Base-by-base conservation (phyloP, 1,140 invertebrate genomes). In the Lasioglossum baleicum region DNA sequence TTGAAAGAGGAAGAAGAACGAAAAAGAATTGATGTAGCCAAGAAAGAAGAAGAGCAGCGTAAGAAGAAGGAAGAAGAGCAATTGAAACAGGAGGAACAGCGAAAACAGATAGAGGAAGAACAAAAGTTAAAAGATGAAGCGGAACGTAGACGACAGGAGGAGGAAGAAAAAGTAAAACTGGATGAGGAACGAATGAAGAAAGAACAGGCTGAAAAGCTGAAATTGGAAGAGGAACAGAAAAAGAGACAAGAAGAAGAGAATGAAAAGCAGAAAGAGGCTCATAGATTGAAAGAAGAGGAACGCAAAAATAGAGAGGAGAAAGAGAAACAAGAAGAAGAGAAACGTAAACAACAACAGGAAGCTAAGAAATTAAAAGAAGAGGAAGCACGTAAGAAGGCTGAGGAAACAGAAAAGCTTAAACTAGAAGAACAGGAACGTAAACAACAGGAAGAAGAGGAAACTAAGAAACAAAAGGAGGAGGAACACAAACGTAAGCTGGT, bases 391-490 rank as follows among this genome's bases (percentile, higher is more conserved):
- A 51, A 77, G 53, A 60, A 83, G 40, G 5, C 31, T 7, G 63
- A 80, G 61, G 53, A 83, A 64, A 61, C 73, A 76, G 66, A 76
- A 4, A 82, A 68, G 51, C 40, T 63, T 15, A 87, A 80, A 56
- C 68, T 84, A 71, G 20, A 58, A 6, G 17, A 69, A 26, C 78
- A 77, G 61, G 53, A 48, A 10, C 63, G 35, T 35, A 35, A 83
- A 51, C 66, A 77, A 11, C 58, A 64, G n/a, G 65, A 40, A 22
- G 72, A 76, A 44, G 70, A 63, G 17, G 35, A 68, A 22, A 64
- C 40, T 75, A 17, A 71, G 0, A 78, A n/a, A n/a, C n/a, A 13
- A 44, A 72, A 56, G 1, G 71, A 71, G 65, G 58, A 84, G 22
- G 72, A 76, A 1, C 65, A 67, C 65, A 66, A 78, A 35, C 67